phyloP scores from a whole-genome alignment of 1,140 invertebrate genomes.

The Acromyrmex echinatior region DNA sequence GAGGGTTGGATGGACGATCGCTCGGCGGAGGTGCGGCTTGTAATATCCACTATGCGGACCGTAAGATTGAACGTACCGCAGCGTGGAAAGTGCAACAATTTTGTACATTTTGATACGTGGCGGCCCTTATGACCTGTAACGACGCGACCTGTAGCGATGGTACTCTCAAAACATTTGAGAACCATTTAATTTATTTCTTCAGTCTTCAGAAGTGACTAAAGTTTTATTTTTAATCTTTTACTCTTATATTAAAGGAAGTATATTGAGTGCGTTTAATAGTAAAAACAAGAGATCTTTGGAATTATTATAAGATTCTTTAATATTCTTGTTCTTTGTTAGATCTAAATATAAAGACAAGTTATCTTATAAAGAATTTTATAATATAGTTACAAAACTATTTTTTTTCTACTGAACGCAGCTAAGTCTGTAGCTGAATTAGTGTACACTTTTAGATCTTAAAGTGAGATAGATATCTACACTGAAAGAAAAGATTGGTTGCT shows the following conservation, averaged over 20 bases:
- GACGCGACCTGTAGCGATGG: not conserved
- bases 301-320: too few relatives aligned
- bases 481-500: too few relatives aligned
- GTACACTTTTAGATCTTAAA: too few relatives aligned
- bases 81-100: conserved; percentile 70
- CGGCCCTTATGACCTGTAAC: conserved; percentile 67
- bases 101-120: conserved; percentile 68
- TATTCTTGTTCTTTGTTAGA: too few relatives aligned
- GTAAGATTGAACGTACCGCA: conserved; percentile 66
- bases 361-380: too few relatives aligned
- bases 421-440: too few relatives aligned
- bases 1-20: conserved; percentile 65
- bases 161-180: not conserved
- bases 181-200: conserved; percentile 3
- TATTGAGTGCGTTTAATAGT: not conserved
- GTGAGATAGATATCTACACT: too few relatives aligned
- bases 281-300: too few relatives aligned
- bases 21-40: conserved; percentile 73
- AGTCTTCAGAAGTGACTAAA: not conserved
- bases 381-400: too few relatives aligned
- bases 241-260: not conserved
- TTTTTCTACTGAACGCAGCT: too few relatives aligned
- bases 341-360: too few relatives aligned
- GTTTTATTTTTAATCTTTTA: not conserved
- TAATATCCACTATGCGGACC: conserved; percentile 76